Percentiles rank a stretch among this genome's conserved stretches.
These are phyloP conservation scores for Ianthella basta DNA, from an alignment of 37 sponge, comb jelly and placozoan species.

Conservation along the genomic window DNA sequence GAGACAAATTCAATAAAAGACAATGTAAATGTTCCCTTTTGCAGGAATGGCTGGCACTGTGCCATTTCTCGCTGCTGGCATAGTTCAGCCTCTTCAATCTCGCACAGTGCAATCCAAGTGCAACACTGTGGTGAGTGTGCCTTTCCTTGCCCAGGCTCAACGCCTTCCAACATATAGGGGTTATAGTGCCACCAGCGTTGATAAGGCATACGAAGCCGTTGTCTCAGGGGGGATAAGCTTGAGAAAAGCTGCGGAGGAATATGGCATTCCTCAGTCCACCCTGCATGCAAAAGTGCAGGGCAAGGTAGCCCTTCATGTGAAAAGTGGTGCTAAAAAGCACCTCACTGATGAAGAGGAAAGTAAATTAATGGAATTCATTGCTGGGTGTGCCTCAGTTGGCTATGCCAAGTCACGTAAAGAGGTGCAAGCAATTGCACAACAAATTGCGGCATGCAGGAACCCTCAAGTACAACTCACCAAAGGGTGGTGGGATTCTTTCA, in stretches of 20 bases:
- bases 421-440: neutral
- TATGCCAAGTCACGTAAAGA: neutral
- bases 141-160: too few species aligned
- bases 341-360: neutral
- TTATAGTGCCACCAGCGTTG: too few species aligned
- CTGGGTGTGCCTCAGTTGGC: constrained; percentile 5
- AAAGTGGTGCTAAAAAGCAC: neutral
- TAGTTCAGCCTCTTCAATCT: too few species aligned
- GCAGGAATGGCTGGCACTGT: too few species aligned
- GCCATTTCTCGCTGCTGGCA: too few species aligned
- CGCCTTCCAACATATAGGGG: too few species aligned
- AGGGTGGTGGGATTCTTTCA: constrained; percentile 22
- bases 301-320: neutral
- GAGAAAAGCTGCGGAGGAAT: constrained; percentile 8
- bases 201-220: too few species aligned
- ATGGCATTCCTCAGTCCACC: neutral
- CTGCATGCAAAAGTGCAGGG: neutral
- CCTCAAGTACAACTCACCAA: neutral
- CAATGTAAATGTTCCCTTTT: too few species aligned
- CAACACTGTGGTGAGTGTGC: too few species aligned
- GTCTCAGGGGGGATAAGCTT: too few species aligned
- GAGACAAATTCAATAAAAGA: too few species aligned
- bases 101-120: too few species aligned
- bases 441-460: neutral
- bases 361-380: neutral